These are phyloP conservation scores for Acromyrmex charruanus DNA, from an alignment of 1,140 invertebrate genomes.

Conservation along the genomic window DNA sequence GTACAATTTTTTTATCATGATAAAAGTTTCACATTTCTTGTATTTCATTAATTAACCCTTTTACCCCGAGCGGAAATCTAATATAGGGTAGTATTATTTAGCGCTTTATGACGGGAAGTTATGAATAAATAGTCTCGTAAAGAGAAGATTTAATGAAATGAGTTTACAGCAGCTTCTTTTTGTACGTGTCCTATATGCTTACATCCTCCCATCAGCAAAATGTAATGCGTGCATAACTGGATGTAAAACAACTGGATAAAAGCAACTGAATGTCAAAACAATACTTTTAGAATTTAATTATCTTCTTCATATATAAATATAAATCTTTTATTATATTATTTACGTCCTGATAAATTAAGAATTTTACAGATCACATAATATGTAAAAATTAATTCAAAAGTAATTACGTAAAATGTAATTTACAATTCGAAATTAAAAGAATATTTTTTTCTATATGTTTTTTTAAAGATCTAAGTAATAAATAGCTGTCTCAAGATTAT, in stretches of 20 bases:
- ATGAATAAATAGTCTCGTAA: conserved; percentile 44
- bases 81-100: conserved; percentile 40
- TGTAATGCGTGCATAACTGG: conserved; percentile 1
- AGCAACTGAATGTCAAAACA: conserved; percentile 3
- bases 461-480: not conserved
- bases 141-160: conserved; percentile 49
- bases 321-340: not conserved
- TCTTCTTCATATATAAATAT: not conserved
- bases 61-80: conserved; percentile 13
- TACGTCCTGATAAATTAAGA: not conserved
- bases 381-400: not conserved
- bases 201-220: conserved; percentile 12
- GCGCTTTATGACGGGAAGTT: conserved; percentile 26
- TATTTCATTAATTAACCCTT: conserved; percentile 55
- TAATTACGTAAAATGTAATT: not conserved
- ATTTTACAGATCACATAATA: not conserved
- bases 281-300: conserved; percentile 25
- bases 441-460: not conserved
- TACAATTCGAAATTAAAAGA: not conserved
- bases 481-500: not conserved
- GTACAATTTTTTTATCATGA: too few relatives aligned
- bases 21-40: conserved; percentile 30
- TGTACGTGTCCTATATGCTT: conserved; percentile 24
- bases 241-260: conserved; percentile 31
- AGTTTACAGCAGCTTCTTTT: conserved; percentile 43